Evolutionary conservation across 2,888 invertebrate genomes (phyloP), one percentile per base, ranked within the genome.

Genomic region (Heteromyza rotundicornis): DNA sequence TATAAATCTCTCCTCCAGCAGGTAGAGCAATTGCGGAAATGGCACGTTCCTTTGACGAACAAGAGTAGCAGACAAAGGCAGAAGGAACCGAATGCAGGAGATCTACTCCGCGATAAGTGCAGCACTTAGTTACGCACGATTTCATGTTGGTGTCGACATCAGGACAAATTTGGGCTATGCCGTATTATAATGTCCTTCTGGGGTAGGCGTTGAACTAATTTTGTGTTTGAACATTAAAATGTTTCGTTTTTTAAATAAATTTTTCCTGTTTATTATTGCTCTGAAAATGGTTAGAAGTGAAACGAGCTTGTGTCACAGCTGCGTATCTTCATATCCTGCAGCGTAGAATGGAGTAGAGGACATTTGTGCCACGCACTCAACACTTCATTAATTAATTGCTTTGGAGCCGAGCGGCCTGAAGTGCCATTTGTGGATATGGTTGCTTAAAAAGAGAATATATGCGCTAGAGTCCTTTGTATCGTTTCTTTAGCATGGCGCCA

Each of bases 111-210:
- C 60, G 55, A 60, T 60, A 55, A 24, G 51, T 54, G 58, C 22
- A 60, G 70, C 74, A 75, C 75, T 75, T 75, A 70, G 75, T 73
- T 72, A 71, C 74, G 75, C 74, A 71, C 72, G 73, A 73, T 73
- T 75, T 75, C 70, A 66, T 16, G 52, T 5, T 20, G 17, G 19
- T 47, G 7, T 20, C 17, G 8, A 3, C 47, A 19, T 19, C 19
- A 3, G 19, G 40, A 40, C 40, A n/a, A 14, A 14, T 17, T 2
- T 7, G 47, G 7, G 3, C 40, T 3, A 12, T 40, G 19, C 27
- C 24, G 56, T 57, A 14, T 36, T 7, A 16, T 8, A 44, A 20
- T 36, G 22, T 14, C 32, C 52, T 53, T 52, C 57, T 35, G 57
- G 49, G 47, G 57, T 49, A 65, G 63, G 62, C 72, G 69, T 71